Evolutionary conservation across 2,888 invertebrate genomes (phyloP), one percentile per base, ranked within the genome.

Genomic region (Cotesia congregata): DNA sequence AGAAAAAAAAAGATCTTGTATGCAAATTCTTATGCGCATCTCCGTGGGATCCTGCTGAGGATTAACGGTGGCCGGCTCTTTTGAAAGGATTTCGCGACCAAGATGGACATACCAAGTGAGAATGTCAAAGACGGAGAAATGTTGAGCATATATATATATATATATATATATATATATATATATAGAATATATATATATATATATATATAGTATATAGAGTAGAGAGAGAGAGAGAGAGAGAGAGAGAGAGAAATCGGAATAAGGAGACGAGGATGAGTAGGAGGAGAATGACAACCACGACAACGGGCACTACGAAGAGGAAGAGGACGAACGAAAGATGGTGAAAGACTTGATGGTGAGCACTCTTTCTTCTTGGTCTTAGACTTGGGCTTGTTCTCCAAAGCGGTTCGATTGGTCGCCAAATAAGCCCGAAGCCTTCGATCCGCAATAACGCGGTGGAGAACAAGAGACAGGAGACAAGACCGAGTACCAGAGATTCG

Each of bases 21-120:
- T 89, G 89, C 89, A 89, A 89, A 89, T 89, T 89, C 88, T 83
- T 83, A 83, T 86, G 86, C 87, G 89, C 89, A 89, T 88, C 88
- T 88, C 86, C 88, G 88, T 89, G 89, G 89, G 88, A 89, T 88
- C 86, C 88, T 85, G 85, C 84, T 84, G 85, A 89, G 89, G 89
- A 89, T 89, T 89, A 88, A 89, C 89, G 88, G 88, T 87, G 88
- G 87, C 88, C 89, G 89, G 89, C 88, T 85, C 81, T 87, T 86
- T 87, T 89, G 88, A 89, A 89, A 89, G 88, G 87, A 78, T 72
- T 79, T 79, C 50, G 30, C 50, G 80, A 68, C 67, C 17, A 59
- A 64, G 59, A 67, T 30, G 17, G 62, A 74, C 60, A 64, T 67
- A 71, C 71, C 61, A 81, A 80, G 78, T 81, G 80, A 80, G 79